Evolutionary conservation across 1,140 invertebrate genomes (phyloP).

Genomic region (Drosophila malerkotliana): DNA sequence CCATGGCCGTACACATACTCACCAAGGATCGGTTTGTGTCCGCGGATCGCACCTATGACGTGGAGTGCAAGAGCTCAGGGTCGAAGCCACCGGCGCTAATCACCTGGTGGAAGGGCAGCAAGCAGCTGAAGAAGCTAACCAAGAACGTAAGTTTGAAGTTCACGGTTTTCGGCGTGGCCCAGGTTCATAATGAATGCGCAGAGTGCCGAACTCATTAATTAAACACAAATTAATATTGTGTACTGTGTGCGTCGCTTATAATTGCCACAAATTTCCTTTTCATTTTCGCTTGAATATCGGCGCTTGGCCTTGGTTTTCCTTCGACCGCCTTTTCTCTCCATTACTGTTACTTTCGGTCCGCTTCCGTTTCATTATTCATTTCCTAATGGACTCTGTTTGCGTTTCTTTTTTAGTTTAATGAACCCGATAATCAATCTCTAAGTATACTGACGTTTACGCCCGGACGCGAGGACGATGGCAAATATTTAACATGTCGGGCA

Average conservation of each 20-base stretch:
- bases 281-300: constrained; percentile 36
- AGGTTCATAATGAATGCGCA: constrained; percentile 47
- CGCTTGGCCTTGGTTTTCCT: constrained; percentile 31
- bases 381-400: constrained; percentile 79
- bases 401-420: constrained; percentile 87
- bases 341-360: constrained; percentile 29
- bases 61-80: constrained; percentile 92
- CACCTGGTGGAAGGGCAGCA: constrained; percentile 93
- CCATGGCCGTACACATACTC: constrained; percentile 90
- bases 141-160: constrained; percentile 89
- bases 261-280: constrained; percentile 73
- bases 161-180: not conserved
- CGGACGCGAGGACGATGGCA: constrained; percentile 92
- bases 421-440: constrained; percentile 92
- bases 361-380: constrained; percentile 76
- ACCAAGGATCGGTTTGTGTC: constrained; percentile 91
- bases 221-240: constrained; percentile 73
- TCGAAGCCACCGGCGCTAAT: constrained; percentile 92
- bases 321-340: constrained; percentile 11
- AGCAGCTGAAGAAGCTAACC: constrained; percentile 90
- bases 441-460: constrained; percentile 93
- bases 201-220: constrained; percentile 57
- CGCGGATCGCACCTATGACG: constrained; percentile 91
- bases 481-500: constrained; percentile 93
- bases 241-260: constrained; percentile 59